These are phyloP conservation scores for Drosophila navojoa DNA, from an alignment of 1,140 invertebrate species.

Conservation along the genomic window DNA sequence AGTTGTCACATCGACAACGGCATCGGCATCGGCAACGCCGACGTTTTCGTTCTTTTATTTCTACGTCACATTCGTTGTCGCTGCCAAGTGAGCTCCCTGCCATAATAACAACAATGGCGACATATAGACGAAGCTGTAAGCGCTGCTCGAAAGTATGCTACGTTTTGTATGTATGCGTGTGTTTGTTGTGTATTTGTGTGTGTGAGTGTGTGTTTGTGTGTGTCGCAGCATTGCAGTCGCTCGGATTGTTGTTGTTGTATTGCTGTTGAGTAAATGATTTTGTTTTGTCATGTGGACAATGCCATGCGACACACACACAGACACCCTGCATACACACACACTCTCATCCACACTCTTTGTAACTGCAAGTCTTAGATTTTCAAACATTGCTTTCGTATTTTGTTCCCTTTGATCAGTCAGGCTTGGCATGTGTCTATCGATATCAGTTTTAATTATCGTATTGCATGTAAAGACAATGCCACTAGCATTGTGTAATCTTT, in stretches of 20 bases:
- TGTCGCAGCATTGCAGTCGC: conserved; percentile 31
- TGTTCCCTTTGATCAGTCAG: conserved; percentile 14
- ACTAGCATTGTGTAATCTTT: not conserved
- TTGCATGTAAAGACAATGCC: conserved; percentile 1
- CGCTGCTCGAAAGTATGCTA: conserved; percentile 62
- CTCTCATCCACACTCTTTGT: not conserved
- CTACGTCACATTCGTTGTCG: conserved; percentile 59
- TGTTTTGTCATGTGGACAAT: conserved; percentile 54
- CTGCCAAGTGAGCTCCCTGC: conserved; percentile 26
- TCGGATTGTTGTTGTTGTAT: conserved; percentile 33
- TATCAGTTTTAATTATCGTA: conserved; percentile 14
- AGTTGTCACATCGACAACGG: conserved; percentile 47
- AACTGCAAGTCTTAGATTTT: conserved; percentile 1
- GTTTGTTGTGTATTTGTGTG: not conserved
- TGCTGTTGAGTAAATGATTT: conserved; percentile 44
- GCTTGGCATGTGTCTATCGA: conserved; percentile 11
- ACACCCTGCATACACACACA: no score
- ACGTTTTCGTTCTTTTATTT: conserved; percentile 36
- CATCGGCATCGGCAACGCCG: conserved; percentile 33
- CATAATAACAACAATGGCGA: conserved; percentile 58
- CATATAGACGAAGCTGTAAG: conserved; percentile 28
- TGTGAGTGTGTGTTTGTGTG: conserved; percentile 3
- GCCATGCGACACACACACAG: conserved; percentile 17
- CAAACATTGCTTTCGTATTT: conserved; percentile 1
- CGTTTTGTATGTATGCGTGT: not conserved